Base-by-base conservation (phyloP, 2,888 invertebrate genomes). In the Melanostoma scalare region DNA sequence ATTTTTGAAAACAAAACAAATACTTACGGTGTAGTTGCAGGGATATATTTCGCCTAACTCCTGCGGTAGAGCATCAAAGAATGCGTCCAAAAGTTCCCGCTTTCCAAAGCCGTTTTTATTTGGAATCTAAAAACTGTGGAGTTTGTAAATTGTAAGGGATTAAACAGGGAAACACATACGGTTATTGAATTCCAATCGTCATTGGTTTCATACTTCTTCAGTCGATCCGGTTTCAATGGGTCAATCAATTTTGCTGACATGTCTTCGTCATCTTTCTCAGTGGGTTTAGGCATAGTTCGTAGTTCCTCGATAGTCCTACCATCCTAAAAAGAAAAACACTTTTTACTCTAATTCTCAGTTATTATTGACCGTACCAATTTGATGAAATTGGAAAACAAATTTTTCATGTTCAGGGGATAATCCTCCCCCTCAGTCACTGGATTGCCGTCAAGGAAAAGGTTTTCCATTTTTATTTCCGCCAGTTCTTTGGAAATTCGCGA, bases 111-210 rank as follows among this genome's bases (percentile, higher is more conserved):
- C 86, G 9, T 86, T 82, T 8, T 86, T 85, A 3, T 76, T 35
- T 0, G 88, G 87, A 67, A 90, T 88, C 90, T 90, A n/a, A n/a
- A 67, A 75, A 38, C 4, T 36, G 35, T 44, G 10, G 6, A 71
- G 31, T 35, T n/a, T 35, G 53, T 9, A 8, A 33, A 1, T 52
- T 30, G 33, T 3, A 3, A 3, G 1, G 33, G 33, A 53, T 31
- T 33, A 6, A 31, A 52, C 2, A 9, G 44, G 5, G 10, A 3
- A 46, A 48, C n/a, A 56, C 72, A 56, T 67, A 90, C 90, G 81
- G 89, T 77, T 50, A 90, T 85, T 1, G 88, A 89, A 86, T 90
- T 90, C 90, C 90, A 90, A 36, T 89, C 80, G 10, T 85, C 73
- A 44, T 89, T 89, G n/a, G 86, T 81, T 63, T 86, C 86, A 44